Conservation (phyloP, 2,113 vertebrate genomes). For the Notothenia rossii region DNA sequence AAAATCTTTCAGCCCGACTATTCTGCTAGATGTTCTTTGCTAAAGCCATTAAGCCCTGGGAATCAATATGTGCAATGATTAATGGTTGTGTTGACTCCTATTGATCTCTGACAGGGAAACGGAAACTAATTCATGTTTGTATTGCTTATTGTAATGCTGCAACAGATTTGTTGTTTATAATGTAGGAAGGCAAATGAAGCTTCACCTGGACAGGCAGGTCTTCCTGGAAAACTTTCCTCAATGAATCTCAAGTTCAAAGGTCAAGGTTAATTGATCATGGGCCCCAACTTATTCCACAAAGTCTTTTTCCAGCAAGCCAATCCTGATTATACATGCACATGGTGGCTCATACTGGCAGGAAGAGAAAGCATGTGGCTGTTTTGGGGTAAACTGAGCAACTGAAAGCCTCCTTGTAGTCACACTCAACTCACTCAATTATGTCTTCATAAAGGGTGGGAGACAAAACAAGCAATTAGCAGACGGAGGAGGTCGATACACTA, state of each 20-base stretch:
- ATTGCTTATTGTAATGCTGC: background rate
- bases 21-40: background rate
- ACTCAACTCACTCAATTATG: conserved; percentile 75
- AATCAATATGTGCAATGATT: conserved; percentile 43
- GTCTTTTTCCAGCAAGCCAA: conserved; percentile 12
- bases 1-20: conserved; percentile 12
- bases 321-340: conserved; percentile 51
- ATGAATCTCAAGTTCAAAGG: conserved; percentile 40
- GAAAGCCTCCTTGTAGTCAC: conserved; percentile 69
- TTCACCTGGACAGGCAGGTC: background rate
- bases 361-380: conserved; percentile 65
- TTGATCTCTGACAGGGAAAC: background rate
- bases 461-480: conserved; percentile 85
- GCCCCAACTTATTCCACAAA: conserved; percentile 26
- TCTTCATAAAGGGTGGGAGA: conserved; percentile 68
- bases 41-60: background rate
- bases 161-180: background rate
- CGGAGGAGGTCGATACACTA: conserved; percentile 68
- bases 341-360: conserved; percentile 28
- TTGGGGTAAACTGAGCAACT: conserved; percentile 68
- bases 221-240: background rate
- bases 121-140: no score
- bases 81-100: conserved; percentile 3
- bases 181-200: conserved; percentile 5
- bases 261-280: conserved; percentile 42